Evolutionary conservation across 2,888 invertebrate species (phyloP).

Genomic region (Athalia rosae): DNA sequence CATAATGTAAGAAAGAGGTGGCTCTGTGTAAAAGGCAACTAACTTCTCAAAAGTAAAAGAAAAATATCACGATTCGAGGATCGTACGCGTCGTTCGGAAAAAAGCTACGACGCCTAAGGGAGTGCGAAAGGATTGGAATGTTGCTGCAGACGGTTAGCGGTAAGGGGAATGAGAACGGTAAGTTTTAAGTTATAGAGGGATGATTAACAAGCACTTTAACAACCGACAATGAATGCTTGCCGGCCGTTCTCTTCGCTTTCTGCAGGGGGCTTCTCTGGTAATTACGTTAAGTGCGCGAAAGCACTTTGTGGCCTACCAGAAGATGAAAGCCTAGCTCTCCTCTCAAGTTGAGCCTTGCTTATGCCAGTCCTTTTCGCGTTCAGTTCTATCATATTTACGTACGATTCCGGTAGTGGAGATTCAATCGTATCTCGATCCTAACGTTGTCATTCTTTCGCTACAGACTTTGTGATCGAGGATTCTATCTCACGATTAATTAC

Average conservation of each 20-base stretch:
- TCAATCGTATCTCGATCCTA: too few relatives aligned
- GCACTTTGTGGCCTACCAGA: neutral
- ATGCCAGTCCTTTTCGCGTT: neutral
- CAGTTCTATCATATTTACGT: neutral
- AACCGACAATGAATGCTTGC: neutral
- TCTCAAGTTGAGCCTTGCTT: neutral
- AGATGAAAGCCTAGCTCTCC: neutral
- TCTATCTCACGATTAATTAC: too few relatives aligned
- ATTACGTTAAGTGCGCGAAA: conserved; percentile 6
- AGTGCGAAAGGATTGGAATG: neutral
- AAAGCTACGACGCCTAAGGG: too few relatives aligned
- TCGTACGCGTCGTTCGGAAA: too few relatives aligned
- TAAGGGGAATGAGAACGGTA: neutral
- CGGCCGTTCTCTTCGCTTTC: neutral
- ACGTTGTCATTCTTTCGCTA: too few relatives aligned
- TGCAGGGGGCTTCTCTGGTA: neutral
- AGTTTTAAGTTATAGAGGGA: neutral
- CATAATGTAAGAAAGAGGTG: too few relatives aligned
- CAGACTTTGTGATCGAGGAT: too few relatives aligned
- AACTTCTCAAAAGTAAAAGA: too few relatives aligned
- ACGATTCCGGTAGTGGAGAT: neutral
- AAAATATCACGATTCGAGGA: too few relatives aligned
- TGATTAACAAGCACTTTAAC: neutral
- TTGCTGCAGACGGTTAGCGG: neutral
- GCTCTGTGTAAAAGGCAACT: too few relatives aligned